Percentiles rank a stretch among this genome's conserved stretches.
These are phyloP conservation scores for Agapostemon virescens DNA, from an alignment of 2,888 invertebrate species.

Conservation along the genomic window DNA sequence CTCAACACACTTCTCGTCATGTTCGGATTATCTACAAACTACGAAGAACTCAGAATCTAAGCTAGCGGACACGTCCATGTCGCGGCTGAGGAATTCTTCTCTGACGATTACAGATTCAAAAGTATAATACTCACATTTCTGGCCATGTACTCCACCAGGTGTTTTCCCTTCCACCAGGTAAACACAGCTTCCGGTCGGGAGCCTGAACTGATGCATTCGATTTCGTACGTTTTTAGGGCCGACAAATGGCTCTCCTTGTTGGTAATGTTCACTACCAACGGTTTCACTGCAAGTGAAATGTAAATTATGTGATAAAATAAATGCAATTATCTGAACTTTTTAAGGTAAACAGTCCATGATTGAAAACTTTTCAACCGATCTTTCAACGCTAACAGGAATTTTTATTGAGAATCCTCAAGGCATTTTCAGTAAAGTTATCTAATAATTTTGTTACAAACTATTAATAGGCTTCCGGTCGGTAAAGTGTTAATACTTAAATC, in stretches of 20 bases:
- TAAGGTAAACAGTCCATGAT: no score
- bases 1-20: constrained; percentile 89
- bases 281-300: constrained; percentile 89
- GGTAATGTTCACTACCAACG: constrained; percentile 90
- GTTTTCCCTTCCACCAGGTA: constrained; percentile 94
- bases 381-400: no score
- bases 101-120: background rate
- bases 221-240: constrained; percentile 91
- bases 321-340: no score
- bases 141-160: constrained; percentile 90
- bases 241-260: constrained; percentile 91
- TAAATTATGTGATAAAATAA: no score
- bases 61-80: constrained; percentile 3
- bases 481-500: no score
- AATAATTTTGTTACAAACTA: no score
- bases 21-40: constrained; percentile 87
- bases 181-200: constrained; percentile 92
- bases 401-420: no score
- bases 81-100: background rate
- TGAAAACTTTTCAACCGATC: no score
- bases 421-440: no score
- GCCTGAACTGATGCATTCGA: constrained; percentile 92
- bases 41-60: constrained; percentile 66
- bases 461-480: no score
- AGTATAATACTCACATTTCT: constrained; percentile 87